Evolutionary conservation across 2,888 invertebrate genomes (phyloP).

Genomic region (Brenthis hecate): DNA sequence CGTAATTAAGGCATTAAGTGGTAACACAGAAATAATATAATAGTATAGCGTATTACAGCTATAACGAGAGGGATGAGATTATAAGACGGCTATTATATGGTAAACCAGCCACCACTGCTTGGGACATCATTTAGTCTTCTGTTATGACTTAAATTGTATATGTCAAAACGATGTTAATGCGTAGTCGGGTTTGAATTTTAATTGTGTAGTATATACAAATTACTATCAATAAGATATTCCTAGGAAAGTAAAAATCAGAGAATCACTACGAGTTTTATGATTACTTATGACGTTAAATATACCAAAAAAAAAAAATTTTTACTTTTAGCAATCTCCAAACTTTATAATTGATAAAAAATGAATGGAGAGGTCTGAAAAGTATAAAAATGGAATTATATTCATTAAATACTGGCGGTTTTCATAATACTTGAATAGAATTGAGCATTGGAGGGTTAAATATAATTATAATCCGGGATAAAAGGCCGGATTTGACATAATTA

Average conservation of each 20-base stretch:
- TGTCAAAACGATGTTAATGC: neutral
- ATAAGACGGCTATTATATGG: conserved; percentile 23
- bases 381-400: conserved; percentile 18
- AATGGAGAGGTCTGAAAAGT: conserved; percentile 6
- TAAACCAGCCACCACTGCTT: conserved; percentile 14
- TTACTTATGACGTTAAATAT: too few relatives aligned
- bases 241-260: too few relatives aligned
- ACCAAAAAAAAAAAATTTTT: too few relatives aligned
- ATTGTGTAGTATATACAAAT: too few relatives aligned
- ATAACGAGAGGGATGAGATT: conserved; percentile 16
- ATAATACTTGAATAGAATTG: conserved; percentile 23
- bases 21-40: conserved; percentile 25
- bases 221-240: too few relatives aligned
- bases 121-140: conserved; percentile 3
- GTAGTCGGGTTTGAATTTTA: too few relatives aligned
- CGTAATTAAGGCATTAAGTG: conserved; percentile 16
- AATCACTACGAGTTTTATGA: too few relatives aligned
- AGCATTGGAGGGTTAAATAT: conserved; percentile 60
- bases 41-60: conserved; percentile 20
- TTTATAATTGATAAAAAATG: conserved; percentile 5
- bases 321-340: neutral
- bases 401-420: conserved; percentile 6
- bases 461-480: conserved; percentile 56
- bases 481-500: conserved; percentile 59
- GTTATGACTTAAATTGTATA: neutral